Percentiles rank a stretch among this genome's conserved stretches.
These are phyloP conservation scores for Hydrotaea cyrtoneurina DNA, from an alignment of 2,888 invertebrate species.

Conservation along the genomic window DNA sequence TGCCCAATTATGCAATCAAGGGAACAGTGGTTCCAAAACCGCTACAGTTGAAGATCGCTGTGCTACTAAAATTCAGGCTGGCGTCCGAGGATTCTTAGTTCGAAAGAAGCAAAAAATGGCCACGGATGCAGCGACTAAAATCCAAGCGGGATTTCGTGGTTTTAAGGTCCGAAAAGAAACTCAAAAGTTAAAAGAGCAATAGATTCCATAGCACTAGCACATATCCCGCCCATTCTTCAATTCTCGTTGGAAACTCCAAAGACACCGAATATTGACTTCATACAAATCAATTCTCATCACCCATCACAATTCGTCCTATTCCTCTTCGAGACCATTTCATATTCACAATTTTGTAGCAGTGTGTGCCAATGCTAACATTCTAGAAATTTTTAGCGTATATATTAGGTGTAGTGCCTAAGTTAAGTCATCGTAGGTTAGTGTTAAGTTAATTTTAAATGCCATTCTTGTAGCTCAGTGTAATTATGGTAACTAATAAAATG, in stretches of 20 bases:
- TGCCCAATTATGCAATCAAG: slow-evolving; percentile 52
- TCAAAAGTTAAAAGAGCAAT: slow-evolving; percentile 76
- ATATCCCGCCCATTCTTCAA: too few species aligned
- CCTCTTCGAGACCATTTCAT: too few species aligned
- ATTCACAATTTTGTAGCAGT: neutral
- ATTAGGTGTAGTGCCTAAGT: neutral
- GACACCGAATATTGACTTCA: too few species aligned
- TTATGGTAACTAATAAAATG: neutral
- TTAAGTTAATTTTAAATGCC: neutral
- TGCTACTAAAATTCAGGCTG: slow-evolving; percentile 80
- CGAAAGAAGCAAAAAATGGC: slow-evolving; percentile 79
- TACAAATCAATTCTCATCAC: too few species aligned
- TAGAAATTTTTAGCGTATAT: neutral
- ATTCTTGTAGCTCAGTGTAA: neutral
- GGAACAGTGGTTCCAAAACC: slow-evolving; percentile 62
- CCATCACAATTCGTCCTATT: too few species aligned
- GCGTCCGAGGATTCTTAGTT: slow-evolving; percentile 79
- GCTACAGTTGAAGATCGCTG: slow-evolving; percentile 74
- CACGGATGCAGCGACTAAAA: slow-evolving; percentile 80
- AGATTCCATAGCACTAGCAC: slow-evolving; percentile 42
- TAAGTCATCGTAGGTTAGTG: neutral
- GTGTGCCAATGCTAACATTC: neutral
- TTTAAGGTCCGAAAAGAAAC: slow-evolving; percentile 80
- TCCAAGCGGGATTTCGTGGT: slow-evolving; percentile 81
- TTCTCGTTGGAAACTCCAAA: too few species aligned